These are phyloP conservation scores for Drosophila persimilis DNA, from an alignment of 1,140 invertebrate species.

Conservation along the genomic window DNA sequence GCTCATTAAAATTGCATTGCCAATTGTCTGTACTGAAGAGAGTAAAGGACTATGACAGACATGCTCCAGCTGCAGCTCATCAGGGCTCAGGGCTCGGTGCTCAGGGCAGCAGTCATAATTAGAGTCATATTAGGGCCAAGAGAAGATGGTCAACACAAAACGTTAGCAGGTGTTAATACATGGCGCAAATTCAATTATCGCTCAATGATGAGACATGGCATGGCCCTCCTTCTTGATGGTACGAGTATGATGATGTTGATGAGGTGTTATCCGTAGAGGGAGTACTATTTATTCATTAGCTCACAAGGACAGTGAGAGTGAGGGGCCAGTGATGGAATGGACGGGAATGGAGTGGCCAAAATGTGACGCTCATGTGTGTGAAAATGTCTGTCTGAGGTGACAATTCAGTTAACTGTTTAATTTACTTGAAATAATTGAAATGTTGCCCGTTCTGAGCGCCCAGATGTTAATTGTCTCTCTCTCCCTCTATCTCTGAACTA, in stretches of 20 bases:
- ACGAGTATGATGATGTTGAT: slow-evolving; percentile 22
- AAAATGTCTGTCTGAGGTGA: slow-evolving; percentile 38
- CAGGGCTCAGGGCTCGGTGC: slow-evolving; percentile 29
- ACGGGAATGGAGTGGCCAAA: slow-evolving; percentile 52
- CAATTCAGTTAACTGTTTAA: slow-evolving; percentile 78
- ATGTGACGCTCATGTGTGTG: slow-evolving; percentile 25
- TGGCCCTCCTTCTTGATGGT: neutral
- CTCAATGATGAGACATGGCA: slow-evolving; percentile 28
- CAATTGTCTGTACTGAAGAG: slow-evolving; percentile 20
- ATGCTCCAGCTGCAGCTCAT: neutral
- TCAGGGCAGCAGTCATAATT: slow-evolving; percentile 31
- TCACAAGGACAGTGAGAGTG: slow-evolving; percentile 26
- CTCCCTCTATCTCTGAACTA: neutral
- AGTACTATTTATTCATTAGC: slow-evolving; percentile 73
- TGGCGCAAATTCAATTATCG: slow-evolving; percentile 73
- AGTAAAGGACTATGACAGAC: slow-evolving; percentile 1
- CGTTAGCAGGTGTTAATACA: slow-evolving; percentile 67
- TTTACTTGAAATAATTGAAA: slow-evolving; percentile 79
- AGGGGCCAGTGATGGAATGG: slow-evolving; percentile 2
- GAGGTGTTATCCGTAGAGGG: slow-evolving; percentile 25
- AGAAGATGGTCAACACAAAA: slow-evolving; percentile 41
- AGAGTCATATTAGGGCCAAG: slow-evolving; percentile 36
- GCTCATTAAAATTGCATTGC: slow-evolving; percentile 71
- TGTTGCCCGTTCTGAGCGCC: slow-evolving; percentile 43
- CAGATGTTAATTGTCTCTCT: slow-evolving; percentile 27